Conservation (phyloP, 2,888 invertebrate species). For the Pyralis farinalis region DNA sequence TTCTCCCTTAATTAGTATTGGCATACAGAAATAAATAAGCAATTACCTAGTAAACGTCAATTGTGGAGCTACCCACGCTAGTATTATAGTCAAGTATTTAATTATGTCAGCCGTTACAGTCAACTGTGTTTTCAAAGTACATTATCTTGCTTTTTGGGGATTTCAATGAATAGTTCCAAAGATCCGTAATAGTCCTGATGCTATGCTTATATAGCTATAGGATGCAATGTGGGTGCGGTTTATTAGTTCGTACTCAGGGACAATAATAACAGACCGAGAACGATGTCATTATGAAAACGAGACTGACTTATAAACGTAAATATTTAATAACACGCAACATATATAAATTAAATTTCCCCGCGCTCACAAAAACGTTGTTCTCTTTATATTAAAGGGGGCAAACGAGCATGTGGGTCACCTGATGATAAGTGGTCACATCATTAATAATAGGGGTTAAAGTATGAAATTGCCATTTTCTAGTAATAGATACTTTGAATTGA, state of each 20-base stretch:
- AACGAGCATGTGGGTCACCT: no score
- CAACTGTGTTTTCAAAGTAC: no score
- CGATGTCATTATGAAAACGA: conserved; percentile 12
- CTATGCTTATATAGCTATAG: conserved; percentile 32
- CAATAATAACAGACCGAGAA: conserved; percentile 10
- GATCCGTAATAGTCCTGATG: conserved; percentile 25
- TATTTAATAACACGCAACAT: no score
- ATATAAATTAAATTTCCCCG: no score
- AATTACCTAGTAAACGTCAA: conserved; percentile 45
- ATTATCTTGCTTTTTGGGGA: no score
- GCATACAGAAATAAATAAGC: conserved; percentile 19
- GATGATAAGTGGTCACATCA: no score
- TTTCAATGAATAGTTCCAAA: no score
- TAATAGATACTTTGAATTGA: no score
- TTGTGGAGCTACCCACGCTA: conserved; percentile 35
- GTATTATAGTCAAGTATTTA: conserved; percentile 16
- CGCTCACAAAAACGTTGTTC: no score
- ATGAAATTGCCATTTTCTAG: no score
- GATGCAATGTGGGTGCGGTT: conserved; percentile 31
- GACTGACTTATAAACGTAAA: conserved; percentile 9
- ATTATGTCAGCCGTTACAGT: conserved; percentile 27
- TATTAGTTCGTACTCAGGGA: conserved; percentile 5
- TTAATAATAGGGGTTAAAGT: no score
- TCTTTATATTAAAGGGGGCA: no score
- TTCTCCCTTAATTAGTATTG: conserved; percentile 18